Evolutionary conservation across 2,797 vertebrate species (phyloP).

Genomic region (Leucoraja ocellata): DNA sequence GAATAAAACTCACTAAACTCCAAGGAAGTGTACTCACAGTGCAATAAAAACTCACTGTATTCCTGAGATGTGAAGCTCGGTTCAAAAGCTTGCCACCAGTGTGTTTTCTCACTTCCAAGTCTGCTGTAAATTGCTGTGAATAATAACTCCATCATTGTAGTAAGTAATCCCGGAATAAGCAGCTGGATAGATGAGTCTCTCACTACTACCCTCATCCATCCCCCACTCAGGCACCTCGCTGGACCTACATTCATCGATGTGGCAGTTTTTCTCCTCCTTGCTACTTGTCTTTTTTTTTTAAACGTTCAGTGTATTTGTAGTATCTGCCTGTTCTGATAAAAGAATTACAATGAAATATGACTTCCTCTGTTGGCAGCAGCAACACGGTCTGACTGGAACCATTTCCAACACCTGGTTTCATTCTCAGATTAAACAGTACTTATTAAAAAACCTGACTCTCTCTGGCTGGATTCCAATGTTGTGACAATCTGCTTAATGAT

Average conservation of each 20-base stretch:
- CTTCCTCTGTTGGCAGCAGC: not conserved
- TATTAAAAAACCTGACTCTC: not conserved
- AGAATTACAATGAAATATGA: not conserved
- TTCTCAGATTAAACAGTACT: not conserved
- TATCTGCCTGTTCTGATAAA: not conserved
- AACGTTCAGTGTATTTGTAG: not conserved
- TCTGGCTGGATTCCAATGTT: not conserved
- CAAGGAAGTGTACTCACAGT: no score
- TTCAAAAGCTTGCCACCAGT: not conserved
- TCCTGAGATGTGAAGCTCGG: no score
- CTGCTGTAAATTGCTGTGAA: not conserved
- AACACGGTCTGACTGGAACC: not conserved
- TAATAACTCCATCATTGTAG: not conserved
- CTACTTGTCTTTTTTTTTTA: not conserved
- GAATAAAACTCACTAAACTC: no score
- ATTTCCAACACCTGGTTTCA: not conserved
- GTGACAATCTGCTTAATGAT: not conserved
- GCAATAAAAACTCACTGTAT: no score
- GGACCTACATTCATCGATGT: not conserved
- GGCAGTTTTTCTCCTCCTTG: not conserved
- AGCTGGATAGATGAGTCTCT: not conserved
- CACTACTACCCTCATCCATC: not conserved
- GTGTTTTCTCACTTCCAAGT: not conserved
- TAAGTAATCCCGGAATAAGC: not conserved
- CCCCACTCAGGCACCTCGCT: not conserved